Evolutionary conservation across 2,888 invertebrate species (phyloP).

Genomic region (Nemapogon koenigi): DNA sequence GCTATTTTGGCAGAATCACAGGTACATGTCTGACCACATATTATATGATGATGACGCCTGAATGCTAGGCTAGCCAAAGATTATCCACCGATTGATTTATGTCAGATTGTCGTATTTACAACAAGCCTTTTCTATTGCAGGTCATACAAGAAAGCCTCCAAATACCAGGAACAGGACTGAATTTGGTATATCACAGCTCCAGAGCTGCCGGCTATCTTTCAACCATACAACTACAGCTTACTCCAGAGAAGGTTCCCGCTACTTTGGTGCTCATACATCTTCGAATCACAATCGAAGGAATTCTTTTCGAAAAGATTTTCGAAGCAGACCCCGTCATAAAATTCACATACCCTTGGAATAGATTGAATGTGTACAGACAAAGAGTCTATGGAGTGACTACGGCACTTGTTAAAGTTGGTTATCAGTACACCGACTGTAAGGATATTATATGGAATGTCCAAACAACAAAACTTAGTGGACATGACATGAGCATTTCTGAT

Average conservation of each 20-base stretch:
- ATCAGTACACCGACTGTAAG: constrained; percentile 92
- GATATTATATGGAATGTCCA: constrained; percentile 96
- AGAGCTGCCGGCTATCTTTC: constrained; percentile 92
- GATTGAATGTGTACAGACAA: constrained; percentile 94
- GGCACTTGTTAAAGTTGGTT: constrained; percentile 94
- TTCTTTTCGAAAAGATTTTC: constrained; percentile 89
- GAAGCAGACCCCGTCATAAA: constrained; percentile 97
- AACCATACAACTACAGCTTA: constrained; percentile 89
- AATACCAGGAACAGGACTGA: constrained; percentile 94
- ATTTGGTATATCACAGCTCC: constrained; percentile 95
- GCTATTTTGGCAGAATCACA: constrained; percentile 90
- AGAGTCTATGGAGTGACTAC: constrained; percentile 96
- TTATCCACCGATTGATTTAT: too few species aligned
- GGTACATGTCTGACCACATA: too few species aligned
- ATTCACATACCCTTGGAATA: constrained; percentile 97
- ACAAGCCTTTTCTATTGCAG: too few species aligned
- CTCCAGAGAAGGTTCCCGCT: constrained; percentile 82
- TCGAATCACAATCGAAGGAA: constrained; percentile 93
- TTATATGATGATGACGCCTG: too few species aligned
- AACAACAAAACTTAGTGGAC: constrained; percentile 93
- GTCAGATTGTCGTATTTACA: too few species aligned
- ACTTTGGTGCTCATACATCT: constrained; percentile 88
- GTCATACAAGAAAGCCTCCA: constrained; percentile 94
- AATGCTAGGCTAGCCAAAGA: too few species aligned
- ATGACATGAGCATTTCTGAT: constrained; percentile 96